Evolutionary conservation across 2,888 invertebrate species (phyloP), one percentile per base, ranked within the genome.

Genomic region (Stenoptilia bipunctidactyla): DNA sequence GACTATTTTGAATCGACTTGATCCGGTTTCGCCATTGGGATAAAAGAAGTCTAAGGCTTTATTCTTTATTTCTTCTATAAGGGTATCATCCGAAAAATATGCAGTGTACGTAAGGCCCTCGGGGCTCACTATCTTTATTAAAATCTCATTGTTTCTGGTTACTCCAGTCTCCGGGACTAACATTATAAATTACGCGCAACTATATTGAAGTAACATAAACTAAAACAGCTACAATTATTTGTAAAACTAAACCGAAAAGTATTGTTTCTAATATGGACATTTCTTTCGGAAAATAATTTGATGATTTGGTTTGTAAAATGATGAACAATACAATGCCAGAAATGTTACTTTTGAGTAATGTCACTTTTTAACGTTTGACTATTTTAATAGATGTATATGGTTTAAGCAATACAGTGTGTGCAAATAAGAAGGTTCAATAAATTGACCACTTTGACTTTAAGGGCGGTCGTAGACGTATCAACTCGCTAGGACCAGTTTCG

Each of bases 41-140:
- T 77, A 82, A 52, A 83, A 83, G 56, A 46, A 73, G 12, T 75
- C 72, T 6, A 79, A 56, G 0, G 79, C 71, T 0, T 71, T 56
- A 33, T 71, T 75, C 39, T 82, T 82, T 0, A 83, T 64, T 43
- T 82, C 76, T 39, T 83, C 83, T 2, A 83, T 62, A 0, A 79
- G 56, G 0, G 77, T 74, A 9, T 82, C 75, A 47, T 74, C 77
- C 0, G 67, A 12, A 41, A 79, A 80, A 41, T 63, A 67, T 0
- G 70, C 62, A 0, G 64, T 57, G 42, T 71, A 77, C 0, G 70
- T 66, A 15, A 64, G 66, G 0, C 83, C 82, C 15, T 82, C 80
- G 0, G 80, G 75, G 30, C 80, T 71, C 9, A 83, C 65, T 4
- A 83, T 56, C 51, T 75, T 82, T 10, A 83, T 48, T 0, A 74